Conservation (phyloP, 1,140 invertebrate genomes). For the Eciton burchellii region DNA sequence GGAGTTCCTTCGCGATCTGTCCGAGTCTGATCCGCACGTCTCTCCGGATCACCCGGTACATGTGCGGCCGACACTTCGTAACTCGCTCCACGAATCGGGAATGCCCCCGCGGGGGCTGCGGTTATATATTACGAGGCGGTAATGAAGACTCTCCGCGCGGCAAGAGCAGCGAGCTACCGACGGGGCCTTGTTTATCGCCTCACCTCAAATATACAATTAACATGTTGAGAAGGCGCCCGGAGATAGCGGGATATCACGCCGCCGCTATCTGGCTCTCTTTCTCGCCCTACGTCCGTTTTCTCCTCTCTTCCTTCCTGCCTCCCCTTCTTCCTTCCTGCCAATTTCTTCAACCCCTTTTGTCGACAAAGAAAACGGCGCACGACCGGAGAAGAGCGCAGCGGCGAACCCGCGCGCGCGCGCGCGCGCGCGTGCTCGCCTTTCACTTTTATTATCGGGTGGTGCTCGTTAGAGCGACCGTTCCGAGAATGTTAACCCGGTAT, state of each 20-base stretch:
- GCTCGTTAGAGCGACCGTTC: conserved; percentile 53
- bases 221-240: conserved; percentile 73
- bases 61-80: conserved; percentile 55
- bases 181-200: conserved; percentile 75
- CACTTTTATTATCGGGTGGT: conserved; percentile 55
- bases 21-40: neutral
- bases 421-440: conserved; percentile 44
- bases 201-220: conserved; percentile 79
- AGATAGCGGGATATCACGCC: conserved; percentile 15
- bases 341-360: conserved; percentile 55
- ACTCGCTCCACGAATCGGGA: conserved; percentile 67
- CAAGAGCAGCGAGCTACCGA: conserved; percentile 66
- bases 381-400: neutral
- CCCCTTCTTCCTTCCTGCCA: conserved; percentile 49
- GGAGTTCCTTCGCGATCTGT: neutral
- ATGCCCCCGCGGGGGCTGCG: conserved; percentile 61
- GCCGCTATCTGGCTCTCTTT: neutral
- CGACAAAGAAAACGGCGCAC: conserved; percentile 33
- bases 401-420: conserved; percentile 17
- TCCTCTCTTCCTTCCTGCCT: neutral
- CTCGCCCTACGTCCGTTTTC: neutral
- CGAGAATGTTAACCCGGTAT: conserved; percentile 58
- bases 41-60: conserved; percentile 63
- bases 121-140: conserved; percentile 75
- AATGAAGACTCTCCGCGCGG: conserved; percentile 75